Evolutionary conservation across 2,888 invertebrate genomes (phyloP).

Genomic region (Phaonia tiefii): DNA sequence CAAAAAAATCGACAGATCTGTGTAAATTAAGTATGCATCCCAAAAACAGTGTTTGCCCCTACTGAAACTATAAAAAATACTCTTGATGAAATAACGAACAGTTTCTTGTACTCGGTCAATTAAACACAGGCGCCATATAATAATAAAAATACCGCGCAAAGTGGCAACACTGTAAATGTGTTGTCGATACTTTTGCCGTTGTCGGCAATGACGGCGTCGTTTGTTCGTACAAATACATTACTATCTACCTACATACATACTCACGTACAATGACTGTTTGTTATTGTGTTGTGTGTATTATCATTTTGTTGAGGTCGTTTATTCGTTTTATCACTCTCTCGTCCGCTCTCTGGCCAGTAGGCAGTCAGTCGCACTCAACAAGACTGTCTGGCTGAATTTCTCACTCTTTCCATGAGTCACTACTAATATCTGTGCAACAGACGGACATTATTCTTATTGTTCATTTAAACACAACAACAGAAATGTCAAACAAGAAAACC

Average conservation of each 20-base stretch:
- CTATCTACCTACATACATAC: too few species aligned
- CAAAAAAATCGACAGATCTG: too few species aligned
- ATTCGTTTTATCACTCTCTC: constrained; percentile 23
- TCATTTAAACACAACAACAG: constrained; percentile 39
- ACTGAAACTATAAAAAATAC: too few species aligned
- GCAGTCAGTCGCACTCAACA: constrained; percentile 1
- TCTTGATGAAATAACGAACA: too few species aligned
- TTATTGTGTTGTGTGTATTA: constrained; percentile 24
- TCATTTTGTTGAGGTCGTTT: constrained; percentile 39
- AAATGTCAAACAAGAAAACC: constrained; percentile 40
- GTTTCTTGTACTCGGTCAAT: too few species aligned
- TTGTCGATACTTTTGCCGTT: not conserved
- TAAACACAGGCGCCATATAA: too few species aligned
- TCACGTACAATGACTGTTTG: too few species aligned
- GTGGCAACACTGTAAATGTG: not conserved
- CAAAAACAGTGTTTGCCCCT: too few species aligned
- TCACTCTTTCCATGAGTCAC: constrained; percentile 34
- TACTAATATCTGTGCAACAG: constrained; percentile 24
- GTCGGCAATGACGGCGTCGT: constrained; percentile 12
- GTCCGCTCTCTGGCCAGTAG: not conserved
- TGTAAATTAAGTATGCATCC: too few species aligned
- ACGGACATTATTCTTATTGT: constrained; percentile 31
- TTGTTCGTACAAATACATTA: too few species aligned
- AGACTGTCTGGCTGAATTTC: not conserved
- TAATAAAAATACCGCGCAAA: too few species aligned